These are phyloP conservation scores for Pyrrhia umbra DNA, from an alignment of 2,888 invertebrate species.

Conservation along the genomic window DNA sequence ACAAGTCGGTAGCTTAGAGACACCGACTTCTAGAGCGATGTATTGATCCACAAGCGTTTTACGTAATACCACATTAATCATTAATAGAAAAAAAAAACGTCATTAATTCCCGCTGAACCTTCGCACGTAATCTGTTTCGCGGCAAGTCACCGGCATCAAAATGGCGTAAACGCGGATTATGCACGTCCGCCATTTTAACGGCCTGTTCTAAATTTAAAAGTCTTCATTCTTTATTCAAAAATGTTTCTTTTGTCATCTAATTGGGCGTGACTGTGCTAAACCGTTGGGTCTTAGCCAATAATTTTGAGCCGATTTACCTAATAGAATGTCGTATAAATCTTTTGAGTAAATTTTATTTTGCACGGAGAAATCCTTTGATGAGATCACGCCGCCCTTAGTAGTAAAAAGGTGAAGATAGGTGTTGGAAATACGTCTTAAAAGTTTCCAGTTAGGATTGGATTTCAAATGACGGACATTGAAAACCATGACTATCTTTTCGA, in stretches of 20 bases:
- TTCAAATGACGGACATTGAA: neutral
- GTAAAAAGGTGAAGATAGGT: neutral
- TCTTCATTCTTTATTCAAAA: constrained; percentile 60
- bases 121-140: constrained; percentile 35
- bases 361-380: constrained; percentile 51
- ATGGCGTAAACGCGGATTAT: constrained; percentile 59
- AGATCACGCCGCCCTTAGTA: constrained; percentile 16
- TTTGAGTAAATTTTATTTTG: constrained; percentile 38
- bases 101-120: constrained; percentile 32
- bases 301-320: constrained; percentile 44
- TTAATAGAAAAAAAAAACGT: constrained; percentile 18
- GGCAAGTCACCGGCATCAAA: constrained; percentile 33
- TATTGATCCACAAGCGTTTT: too few species aligned
- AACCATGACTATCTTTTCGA: too few species aligned
- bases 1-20: too few species aligned
- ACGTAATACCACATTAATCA: neutral
- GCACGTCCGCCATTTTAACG: constrained; percentile 64
- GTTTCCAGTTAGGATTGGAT: neutral
- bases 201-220: constrained; percentile 63
- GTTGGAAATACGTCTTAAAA: neutral
- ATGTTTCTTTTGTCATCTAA: constrained; percentile 63
- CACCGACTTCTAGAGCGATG: too few species aligned
- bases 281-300: constrained; percentile 58
- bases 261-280: constrained; percentile 68
- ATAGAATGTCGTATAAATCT: constrained; percentile 61